Evolutionary conservation across 2,888 invertebrate species (phyloP).

Genomic region (Acanthosepion lycidas): DNA sequence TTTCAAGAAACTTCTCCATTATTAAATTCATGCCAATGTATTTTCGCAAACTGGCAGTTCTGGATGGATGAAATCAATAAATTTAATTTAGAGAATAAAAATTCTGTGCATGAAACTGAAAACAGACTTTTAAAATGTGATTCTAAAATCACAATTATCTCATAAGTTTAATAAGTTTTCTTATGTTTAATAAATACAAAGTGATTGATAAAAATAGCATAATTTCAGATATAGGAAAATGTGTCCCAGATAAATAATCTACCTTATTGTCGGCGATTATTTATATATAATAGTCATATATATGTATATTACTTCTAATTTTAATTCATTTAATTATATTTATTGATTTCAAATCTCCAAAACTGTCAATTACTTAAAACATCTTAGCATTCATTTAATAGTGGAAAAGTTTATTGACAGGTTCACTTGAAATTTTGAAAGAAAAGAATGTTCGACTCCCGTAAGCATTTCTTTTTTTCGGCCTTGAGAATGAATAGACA

Average conservation of each 20-base stretch:
- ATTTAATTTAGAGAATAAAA: background rate
- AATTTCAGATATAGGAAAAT: too few relatives aligned
- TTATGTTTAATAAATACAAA: too few relatives aligned
- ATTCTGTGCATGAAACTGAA: background rate
- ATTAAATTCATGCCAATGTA: background rate
- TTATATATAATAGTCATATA: too few relatives aligned
- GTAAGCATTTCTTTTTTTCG: background rate
- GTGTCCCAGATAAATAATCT: too few relatives aligned
- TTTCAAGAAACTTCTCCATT: too few relatives aligned
- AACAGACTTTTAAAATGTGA: background rate
- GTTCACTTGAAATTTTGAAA: background rate
- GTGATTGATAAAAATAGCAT: too few relatives aligned
- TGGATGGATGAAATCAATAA: background rate
- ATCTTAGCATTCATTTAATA: background rate
- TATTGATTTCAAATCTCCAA: background rate
- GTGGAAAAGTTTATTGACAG: too few relatives aligned
- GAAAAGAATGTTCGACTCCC: background rate
- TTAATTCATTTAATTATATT: background rate
- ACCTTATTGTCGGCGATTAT: too few relatives aligned
- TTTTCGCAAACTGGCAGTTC: background rate
- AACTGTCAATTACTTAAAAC: background rate
- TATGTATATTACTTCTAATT: background rate
- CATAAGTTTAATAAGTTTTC: too few relatives aligned
- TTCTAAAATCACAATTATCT: too few relatives aligned
- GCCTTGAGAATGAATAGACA: background rate